Evolutionary conservation across 2,888 invertebrate species (phyloP).

Genomic region (Rotaria magnacalcarata): DNA sequence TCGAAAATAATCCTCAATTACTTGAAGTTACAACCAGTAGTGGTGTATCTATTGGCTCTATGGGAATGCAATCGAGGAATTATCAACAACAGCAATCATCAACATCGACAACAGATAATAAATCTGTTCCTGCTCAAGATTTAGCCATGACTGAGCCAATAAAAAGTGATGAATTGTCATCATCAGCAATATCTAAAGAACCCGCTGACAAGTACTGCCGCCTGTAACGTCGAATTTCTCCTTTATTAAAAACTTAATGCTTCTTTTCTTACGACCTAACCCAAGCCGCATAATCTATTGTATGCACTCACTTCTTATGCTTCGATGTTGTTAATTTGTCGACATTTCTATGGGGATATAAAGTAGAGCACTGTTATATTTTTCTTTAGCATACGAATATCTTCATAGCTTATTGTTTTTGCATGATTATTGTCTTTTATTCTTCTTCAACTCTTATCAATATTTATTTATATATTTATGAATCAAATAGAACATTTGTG

Average conservation of each 20-base stretch:
- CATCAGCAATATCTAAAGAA: no score
- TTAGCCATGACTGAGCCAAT: neutral
- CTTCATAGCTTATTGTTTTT: neutral
- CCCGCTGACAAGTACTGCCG: conserved; percentile 22
- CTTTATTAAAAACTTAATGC: neutral
- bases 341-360: neutral
- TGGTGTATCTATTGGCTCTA: neutral
- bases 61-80: neutral
- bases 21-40: conserved; percentile 6
- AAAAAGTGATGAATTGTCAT: neutral
- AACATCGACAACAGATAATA: neutral
- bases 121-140: neutral
- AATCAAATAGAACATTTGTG: neutral
- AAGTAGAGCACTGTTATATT: neutral
- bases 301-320: neutral
- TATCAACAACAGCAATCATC: neutral
- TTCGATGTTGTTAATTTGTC: neutral
- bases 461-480: neutral
- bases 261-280: neutral
- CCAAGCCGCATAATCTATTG: neutral
- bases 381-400: neutral
- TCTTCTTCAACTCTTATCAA: neutral
- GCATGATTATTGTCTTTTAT: neutral
- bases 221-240: neutral
- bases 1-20: conserved; percentile 25